A percentile compares a stretch with the other conserved stretches of the same genome.
These are phyloP conservation scores for Ruditapes philippinarum DNA, from an alignment of 1,140 invertebrate species.

Conservation along the genomic window DNA sequence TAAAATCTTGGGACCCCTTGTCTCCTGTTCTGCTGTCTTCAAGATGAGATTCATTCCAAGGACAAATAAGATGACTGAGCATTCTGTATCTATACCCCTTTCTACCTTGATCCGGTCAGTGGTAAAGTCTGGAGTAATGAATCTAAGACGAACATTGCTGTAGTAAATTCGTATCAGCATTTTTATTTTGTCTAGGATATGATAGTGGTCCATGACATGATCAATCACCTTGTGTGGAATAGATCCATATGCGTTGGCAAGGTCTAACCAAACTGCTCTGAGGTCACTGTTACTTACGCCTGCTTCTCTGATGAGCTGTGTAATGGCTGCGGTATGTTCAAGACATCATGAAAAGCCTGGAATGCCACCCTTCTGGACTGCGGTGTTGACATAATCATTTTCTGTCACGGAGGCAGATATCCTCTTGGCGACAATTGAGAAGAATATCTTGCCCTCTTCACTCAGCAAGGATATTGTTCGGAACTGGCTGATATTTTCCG, in stretches of 20 bases:
- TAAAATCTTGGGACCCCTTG: background rate
- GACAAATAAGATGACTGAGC: too few species aligned
- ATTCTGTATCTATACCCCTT: too few species aligned
- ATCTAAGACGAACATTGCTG: background rate
- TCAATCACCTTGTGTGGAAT: background rate
- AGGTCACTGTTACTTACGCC: background rate
- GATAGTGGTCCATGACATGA: background rate
- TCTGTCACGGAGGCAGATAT: background rate
- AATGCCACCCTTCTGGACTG: background rate
- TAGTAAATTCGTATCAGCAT: background rate
- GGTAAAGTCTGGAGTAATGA: too few species aligned
- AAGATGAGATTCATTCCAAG: too few species aligned
- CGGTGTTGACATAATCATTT: background rate
- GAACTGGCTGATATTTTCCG: background rate
- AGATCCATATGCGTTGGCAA: too few species aligned
- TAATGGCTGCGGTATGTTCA: background rate
- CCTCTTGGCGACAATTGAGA: background rate
- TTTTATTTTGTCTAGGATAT: conserved; percentile 2
- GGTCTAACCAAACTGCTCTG: too few species aligned
- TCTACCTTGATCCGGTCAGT: too few species aligned
- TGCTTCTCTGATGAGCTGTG: conserved; percentile 8
- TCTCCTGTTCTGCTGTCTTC: conserved; percentile 25
- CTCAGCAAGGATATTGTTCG: background rate
- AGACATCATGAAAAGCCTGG: background rate
- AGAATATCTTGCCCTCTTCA: background rate